These are phyloP conservation scores for Brachyptera putata DNA, from an alignment of 2,888 invertebrate species.

Conservation along the genomic window DNA sequence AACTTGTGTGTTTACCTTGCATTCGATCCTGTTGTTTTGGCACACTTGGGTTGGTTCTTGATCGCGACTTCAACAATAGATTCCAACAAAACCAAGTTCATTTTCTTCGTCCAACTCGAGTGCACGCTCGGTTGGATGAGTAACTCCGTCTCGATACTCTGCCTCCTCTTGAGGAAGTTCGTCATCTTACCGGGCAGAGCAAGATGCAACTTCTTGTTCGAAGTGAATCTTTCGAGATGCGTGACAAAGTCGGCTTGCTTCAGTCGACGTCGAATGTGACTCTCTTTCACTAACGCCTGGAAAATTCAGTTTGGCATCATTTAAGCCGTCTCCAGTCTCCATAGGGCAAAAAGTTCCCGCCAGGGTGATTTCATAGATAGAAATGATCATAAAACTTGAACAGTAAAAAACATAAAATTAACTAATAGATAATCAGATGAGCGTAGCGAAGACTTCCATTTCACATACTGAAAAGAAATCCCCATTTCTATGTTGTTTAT, in stretches of 20 bases:
- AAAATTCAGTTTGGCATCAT: not conserved
- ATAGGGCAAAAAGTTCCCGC: too few relatives aligned
- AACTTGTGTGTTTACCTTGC: too few relatives aligned
- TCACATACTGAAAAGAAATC: too few relatives aligned
- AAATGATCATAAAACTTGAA: too few relatives aligned
- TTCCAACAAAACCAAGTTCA: conserved; percentile 19
- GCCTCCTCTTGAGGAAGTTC: conserved; percentile 14
- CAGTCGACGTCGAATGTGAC: conserved; percentile 41
- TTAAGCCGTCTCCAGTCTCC: too few relatives aligned
- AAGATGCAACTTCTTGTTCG: not conserved
- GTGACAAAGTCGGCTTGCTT: conserved; percentile 44
- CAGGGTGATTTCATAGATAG: too few relatives aligned
- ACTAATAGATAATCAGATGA: too few relatives aligned
- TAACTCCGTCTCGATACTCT: conserved; percentile 21
- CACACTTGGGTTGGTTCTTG: conserved; percentile 11
- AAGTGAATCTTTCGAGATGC: conserved; percentile 40
- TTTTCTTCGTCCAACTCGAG: not conserved
- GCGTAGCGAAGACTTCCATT: too few relatives aligned
- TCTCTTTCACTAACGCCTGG: conserved; percentile 38
- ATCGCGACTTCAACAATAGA: conserved; percentile 21
- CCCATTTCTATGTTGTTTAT: too few relatives aligned
- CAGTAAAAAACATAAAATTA: too few relatives aligned
- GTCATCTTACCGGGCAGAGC: conserved; percentile 7
- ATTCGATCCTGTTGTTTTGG: too few relatives aligned
- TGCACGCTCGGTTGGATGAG: conserved; percentile 22